A percentile compares a stretch with the other conserved stretches of the same genome.
phyloP scores from a whole-genome alignment of 2,888 invertebrate genomes.

The Drosophila fungiperda region DNA sequence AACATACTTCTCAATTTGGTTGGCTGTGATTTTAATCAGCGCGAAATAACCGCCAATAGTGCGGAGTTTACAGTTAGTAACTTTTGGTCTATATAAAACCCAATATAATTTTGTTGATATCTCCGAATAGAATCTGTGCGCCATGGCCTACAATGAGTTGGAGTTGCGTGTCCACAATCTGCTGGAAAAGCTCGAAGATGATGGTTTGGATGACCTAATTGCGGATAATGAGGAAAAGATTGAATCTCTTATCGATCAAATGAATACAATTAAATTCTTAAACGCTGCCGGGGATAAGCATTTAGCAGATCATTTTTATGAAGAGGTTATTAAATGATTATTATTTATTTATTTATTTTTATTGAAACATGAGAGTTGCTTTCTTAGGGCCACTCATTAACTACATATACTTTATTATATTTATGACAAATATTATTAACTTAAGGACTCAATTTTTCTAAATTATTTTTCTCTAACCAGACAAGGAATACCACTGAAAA shows the following conservation, averaged over 20 bases:
- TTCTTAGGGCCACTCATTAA: not conserved
- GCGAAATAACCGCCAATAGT: conserved; percentile 59
- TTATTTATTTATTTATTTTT: not conserved
- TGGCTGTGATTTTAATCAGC: conserved; percentile 72
- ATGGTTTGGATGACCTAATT: conserved; percentile 29
- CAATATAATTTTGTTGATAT: not conserved
- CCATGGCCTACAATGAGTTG: conserved; percentile 56
- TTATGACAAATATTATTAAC: not conserved
- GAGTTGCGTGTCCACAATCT: conserved; percentile 50
- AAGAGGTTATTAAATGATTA: conserved; percentile 40
- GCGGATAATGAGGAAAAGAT: not conserved
- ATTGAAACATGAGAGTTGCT: not conserved
- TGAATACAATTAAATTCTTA: conserved; percentile 60
- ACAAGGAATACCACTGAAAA: conserved; percentile 14
- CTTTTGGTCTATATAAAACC: not conserved
- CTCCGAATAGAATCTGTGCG: conserved; percentile 57
- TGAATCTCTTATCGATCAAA: conserved; percentile 39
- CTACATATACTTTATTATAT: too few relatives aligned
- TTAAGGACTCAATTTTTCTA: not conserved
- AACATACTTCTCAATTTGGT: conserved; percentile 73
- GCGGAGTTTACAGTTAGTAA: conserved; percentile 61
- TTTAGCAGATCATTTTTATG: conserved; percentile 35
- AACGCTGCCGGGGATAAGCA: conserved; percentile 40
- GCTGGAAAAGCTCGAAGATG: conserved; percentile 41
- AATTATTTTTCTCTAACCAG: conserved; percentile 19